Conservation (phyloP, 2,888 invertebrate species). For the Apomyelois bistriatella region DNA sequence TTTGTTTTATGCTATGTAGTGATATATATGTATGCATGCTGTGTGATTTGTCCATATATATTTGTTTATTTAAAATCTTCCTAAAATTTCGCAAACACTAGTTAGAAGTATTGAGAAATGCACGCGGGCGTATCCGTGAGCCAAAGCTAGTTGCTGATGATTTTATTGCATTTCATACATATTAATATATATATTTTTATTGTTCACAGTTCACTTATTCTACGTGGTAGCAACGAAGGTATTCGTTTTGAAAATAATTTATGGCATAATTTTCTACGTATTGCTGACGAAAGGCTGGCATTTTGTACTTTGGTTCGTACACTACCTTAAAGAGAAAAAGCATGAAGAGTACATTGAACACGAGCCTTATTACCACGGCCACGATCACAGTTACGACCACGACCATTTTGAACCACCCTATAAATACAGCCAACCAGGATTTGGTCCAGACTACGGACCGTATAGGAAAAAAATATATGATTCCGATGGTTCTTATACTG, state of each 20-base stretch:
- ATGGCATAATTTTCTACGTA: conserved; percentile 58
- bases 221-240: conserved; percentile 65
- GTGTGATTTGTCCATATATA: too few relatives aligned
- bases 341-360: conserved; percentile 46
- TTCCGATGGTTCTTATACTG: conserved; percentile 65
- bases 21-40: too few relatives aligned
- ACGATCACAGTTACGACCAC: conserved; percentile 20
- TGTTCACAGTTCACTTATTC: conserved; percentile 66
- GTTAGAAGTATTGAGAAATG: too few relatives aligned
- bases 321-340: conserved; percentile 59
- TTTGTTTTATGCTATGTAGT: too few relatives aligned
- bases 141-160: too few relatives aligned
- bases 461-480: conserved; percentile 50
- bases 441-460: conserved; percentile 21
- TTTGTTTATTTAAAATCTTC: too few relatives aligned
- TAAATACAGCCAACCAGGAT: conserved; percentile 28
- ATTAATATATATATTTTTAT: too few relatives aligned
- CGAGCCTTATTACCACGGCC: conserved; percentile 30
- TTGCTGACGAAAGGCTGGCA: conserved; percentile 60
- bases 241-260: conserved; percentile 59
- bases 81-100: too few relatives aligned
- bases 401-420: conserved; percentile 26
- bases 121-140: too few relatives aligned
- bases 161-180: too few relatives aligned
- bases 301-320: conserved; percentile 60